Percentiles rank a stretch among this genome's conserved stretches.
Conservation (phyloP, 2,888 invertebrate genomes). For the Leptinotarsa peninsularis region DNA sequence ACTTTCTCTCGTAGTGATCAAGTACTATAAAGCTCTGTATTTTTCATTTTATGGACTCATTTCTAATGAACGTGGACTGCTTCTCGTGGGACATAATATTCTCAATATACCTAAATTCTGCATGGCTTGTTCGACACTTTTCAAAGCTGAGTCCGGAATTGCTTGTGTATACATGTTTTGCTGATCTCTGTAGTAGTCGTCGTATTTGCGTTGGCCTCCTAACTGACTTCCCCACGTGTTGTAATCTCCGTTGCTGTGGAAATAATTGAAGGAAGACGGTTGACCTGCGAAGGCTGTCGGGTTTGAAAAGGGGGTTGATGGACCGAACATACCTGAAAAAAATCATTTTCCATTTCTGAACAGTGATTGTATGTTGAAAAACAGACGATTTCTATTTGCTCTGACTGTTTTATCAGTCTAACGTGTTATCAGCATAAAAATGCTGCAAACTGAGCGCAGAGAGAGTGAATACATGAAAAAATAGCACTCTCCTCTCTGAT, state of each 20-base stretch:
- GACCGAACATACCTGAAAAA: slow-evolving; percentile 76
- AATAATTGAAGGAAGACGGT: slow-evolving; percentile 84
- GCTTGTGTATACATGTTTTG: slow-evolving; percentile 66
- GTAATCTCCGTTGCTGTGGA: slow-evolving; percentile 88
- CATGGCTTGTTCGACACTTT: slow-evolving; percentile 86
- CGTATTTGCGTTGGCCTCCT: slow-evolving; percentile 76
- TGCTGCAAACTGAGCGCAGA: too few species aligned
- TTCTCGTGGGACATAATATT: not conserved
- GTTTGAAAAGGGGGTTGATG: slow-evolving; percentile 75
- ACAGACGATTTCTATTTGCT: too few species aligned
- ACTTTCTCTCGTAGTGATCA: too few species aligned
- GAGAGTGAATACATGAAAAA: too few species aligned
- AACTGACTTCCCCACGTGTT: slow-evolving; percentile 82
- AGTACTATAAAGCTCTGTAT: too few species aligned
- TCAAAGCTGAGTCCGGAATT: slow-evolving; percentile 68
- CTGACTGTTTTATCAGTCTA: too few species aligned
- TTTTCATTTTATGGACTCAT: too few species aligned
- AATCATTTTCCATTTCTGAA: not conserved
- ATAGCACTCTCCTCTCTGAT: too few species aligned
- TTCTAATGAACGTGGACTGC: too few species aligned
- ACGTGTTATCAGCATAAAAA: too few species aligned
- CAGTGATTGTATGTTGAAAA: too few species aligned
- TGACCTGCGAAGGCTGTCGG: slow-evolving; percentile 80
- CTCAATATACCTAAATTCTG: slow-evolving; percentile 72
- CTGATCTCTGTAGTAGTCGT: slow-evolving; percentile 77